These are phyloP conservation scores for Sitta carolinensis DNA, from an alignment of 2,797 vertebrate species.

Conservation along the genomic window DNA sequence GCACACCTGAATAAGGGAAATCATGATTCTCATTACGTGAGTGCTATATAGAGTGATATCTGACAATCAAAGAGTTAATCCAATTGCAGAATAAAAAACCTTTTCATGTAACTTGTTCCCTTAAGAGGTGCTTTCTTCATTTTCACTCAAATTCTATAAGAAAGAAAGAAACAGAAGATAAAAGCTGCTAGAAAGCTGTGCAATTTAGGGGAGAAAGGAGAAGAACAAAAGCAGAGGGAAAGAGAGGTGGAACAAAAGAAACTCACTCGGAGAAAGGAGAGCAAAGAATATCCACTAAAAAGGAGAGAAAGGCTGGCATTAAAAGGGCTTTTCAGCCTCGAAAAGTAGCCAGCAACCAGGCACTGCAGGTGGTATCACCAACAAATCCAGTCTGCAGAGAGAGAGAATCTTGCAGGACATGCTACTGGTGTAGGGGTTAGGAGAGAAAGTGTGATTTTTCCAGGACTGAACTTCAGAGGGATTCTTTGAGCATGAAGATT, in stretches of 20 bases:
- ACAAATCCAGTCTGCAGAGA: neutral
- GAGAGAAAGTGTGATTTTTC: neutral
- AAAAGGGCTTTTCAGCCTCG: slow-evolving; percentile 14
- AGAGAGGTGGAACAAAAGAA: slow-evolving; percentile 15
- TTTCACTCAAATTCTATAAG: slow-evolving; percentile 8
- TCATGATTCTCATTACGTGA: neutral
- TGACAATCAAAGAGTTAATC: neutral
- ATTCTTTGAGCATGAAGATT: neutral
- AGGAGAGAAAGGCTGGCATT: neutral
- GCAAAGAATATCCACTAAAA: neutral
- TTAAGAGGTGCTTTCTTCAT: neutral
- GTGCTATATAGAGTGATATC: neutral
- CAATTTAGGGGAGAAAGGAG: slow-evolving; percentile 30
- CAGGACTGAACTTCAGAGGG: neutral
- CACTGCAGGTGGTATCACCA: slow-evolving; percentile 4
- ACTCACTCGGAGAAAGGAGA: neutral
- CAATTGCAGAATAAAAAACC: neutral
- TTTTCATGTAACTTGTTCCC: neutral
- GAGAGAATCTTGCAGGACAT: neutral
- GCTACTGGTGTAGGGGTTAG: neutral
- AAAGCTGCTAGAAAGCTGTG: slow-evolving; percentile 24
- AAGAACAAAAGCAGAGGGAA: slow-evolving; percentile 14
- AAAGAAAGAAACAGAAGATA: slow-evolving; percentile 8
- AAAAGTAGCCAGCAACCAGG: neutral
- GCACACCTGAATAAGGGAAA: neutral